Conservation (phyloP, 2,113 vertebrate genomes). For the Eudorcas thomsonii region DNA sequence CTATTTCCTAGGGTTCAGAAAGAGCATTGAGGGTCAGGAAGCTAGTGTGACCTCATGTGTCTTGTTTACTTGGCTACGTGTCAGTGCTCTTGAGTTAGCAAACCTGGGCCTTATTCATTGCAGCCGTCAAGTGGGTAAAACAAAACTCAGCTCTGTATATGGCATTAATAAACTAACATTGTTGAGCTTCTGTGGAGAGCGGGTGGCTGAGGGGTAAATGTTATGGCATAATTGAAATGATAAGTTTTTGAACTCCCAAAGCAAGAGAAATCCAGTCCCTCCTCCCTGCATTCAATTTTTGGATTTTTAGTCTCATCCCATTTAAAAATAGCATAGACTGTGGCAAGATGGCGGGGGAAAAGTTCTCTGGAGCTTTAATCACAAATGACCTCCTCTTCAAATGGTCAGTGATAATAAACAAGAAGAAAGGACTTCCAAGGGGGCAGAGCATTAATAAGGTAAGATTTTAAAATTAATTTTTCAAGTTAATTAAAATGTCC, state of each 20-base stretch:
- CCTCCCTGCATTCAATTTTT: neutral
- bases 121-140: neutral
- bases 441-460: slow-evolving; percentile 83
- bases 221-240: slow-evolving; percentile 54
- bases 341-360: neutral
- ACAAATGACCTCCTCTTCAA: slow-evolving; percentile 62
- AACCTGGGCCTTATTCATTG: neutral
- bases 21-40: neutral
- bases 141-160: neutral
- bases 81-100: neutral
- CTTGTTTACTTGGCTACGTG: neutral
- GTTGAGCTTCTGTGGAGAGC: neutral
- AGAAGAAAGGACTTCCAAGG: slow-evolving; percentile 74
- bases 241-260: slow-evolving; percentile 41
- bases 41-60: neutral
- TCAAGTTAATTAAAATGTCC: slow-evolving; percentile 89
- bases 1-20: neutral
- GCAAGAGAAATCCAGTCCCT: neutral
- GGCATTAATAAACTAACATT: neutral
- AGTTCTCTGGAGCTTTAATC: slow-evolving; percentile 30
- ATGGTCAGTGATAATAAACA: slow-evolving; percentile 83
- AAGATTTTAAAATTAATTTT: slow-evolving; percentile 88
- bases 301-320: slow-evolving; percentile 7
- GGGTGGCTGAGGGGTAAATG: slow-evolving; percentile 27
- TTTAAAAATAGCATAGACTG: slow-evolving; percentile 13